Percentiles rank a stretch among this genome's conserved stretches.
These are phyloP conservation scores for Hydropsyche betteni DNA, from an alignment of 2,888 invertebrate genomes.

Conservation along the genomic window DNA sequence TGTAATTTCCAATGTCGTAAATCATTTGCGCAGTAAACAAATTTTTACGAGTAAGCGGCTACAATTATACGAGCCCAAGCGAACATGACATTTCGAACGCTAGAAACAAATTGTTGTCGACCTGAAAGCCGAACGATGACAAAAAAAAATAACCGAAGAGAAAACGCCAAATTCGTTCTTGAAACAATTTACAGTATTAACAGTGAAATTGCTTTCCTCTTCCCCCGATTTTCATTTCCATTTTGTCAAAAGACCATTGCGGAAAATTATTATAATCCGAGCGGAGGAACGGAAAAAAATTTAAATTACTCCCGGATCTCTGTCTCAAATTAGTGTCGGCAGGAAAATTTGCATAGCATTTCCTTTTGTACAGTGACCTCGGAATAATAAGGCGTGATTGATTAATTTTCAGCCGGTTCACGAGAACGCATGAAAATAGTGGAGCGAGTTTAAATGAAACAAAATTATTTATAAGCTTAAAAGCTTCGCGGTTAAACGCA, in stretches of 20 bases:
- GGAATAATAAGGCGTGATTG: too few relatives aligned
- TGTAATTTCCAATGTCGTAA: too few relatives aligned
- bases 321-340: conserved; percentile 4
- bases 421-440: too few relatives aligned
- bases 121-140: background rate
- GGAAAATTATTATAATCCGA: conserved; percentile 15
- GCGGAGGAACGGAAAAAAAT: background rate
- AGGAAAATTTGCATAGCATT: background rate
- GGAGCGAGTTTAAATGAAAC: too few relatives aligned
- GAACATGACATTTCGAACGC: background rate
- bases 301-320: conserved; percentile 1
- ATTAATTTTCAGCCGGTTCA: too few relatives aligned
- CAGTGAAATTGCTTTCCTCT: conserved; percentile 15
- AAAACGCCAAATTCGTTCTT: background rate
- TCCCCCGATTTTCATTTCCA: background rate
- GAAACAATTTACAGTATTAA: conserved; percentile 21
- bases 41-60: background rate
- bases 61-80: background rate
- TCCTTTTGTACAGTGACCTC: too few relatives aligned
- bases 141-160: background rate
- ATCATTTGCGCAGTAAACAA: background rate
- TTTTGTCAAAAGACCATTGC: conserved; percentile 12
- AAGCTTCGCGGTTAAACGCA: too few relatives aligned
- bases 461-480: too few relatives aligned
- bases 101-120: background rate